Percentiles rank a stretch among this genome's conserved stretches.
phyloP scores from a whole-genome alignment of 2,797 vertebrate species.

The Triplophysa bombifrons region DNA sequence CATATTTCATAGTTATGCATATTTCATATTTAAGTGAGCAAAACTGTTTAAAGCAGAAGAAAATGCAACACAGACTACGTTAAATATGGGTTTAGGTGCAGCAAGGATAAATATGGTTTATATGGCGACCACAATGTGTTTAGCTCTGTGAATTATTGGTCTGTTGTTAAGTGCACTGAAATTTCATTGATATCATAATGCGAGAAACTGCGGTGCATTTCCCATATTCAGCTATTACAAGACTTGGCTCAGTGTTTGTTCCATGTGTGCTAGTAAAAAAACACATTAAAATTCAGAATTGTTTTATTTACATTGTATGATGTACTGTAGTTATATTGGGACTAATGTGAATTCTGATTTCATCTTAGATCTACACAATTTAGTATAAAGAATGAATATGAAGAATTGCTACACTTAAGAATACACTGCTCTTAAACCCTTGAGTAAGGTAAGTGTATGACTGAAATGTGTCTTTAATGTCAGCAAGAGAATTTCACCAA shows the following conservation, averaged over 20 bases:
- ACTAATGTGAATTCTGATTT: no score
- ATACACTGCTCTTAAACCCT: slow-evolving; percentile 2
- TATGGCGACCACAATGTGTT: slow-evolving; percentile 1
- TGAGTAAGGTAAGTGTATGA: neutral
- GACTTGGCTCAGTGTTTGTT: neutral
- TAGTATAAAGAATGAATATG: slow-evolving; percentile 6
- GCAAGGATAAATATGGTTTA: neutral
- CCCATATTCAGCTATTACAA: slow-evolving; percentile 5
- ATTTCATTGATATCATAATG: neutral
- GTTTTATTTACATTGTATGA: no score
- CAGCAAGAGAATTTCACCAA: neutral
- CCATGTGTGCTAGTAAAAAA: neutral
- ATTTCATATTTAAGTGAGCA: neutral
- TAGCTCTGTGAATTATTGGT: slow-evolving; percentile 10
- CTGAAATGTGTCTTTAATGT: neutral
- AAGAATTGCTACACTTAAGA: neutral
- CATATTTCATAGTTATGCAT: no score
- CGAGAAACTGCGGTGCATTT: slow-evolving; percentile 1
- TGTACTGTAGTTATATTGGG: neutral
- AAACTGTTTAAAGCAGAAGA: neutral
- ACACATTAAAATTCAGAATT: neutral
- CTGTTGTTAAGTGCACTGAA: slow-evolving; percentile 11
- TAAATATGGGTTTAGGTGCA: slow-evolving; percentile 2
- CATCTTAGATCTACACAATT: neutral
- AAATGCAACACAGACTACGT: neutral